A percentile compares a stretch with the other conserved stretches of the same genome.
Conservation (phyloP, 1,140 invertebrate genomes). For the Cotesia chilonis region DNA sequence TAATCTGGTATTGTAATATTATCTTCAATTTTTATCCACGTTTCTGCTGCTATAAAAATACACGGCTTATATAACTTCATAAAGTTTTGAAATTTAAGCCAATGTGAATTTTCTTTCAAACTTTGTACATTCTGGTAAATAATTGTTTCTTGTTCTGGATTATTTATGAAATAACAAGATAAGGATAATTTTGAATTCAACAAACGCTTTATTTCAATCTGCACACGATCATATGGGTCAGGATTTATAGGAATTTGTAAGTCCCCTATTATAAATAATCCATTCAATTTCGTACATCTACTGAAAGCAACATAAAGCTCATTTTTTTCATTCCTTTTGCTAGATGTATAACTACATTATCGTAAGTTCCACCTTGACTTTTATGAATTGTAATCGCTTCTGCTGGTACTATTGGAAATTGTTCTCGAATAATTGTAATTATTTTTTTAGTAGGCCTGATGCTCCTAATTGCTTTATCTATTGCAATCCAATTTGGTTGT, state of each 20-base stretch:
- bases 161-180: constrained; percentile 22
- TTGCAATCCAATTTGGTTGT: neutral
- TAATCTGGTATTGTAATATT: no score
- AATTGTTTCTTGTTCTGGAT: constrained; percentile 15
- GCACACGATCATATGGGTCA: constrained; percentile 15
- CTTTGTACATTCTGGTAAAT: constrained; percentile 31
- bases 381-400: constrained; percentile 46
- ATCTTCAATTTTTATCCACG: no score
- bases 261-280: constrained; percentile 28
- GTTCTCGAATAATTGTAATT: neutral
- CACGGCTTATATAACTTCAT: constrained; percentile 14
- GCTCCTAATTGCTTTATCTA: neutral
- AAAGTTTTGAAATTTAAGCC: constrained; percentile 24
- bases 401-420: constrained; percentile 32
- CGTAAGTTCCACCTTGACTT: constrained; percentile 43
- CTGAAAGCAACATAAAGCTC: constrained; percentile 39
- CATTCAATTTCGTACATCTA: constrained; percentile 31
- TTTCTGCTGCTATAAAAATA: no score
- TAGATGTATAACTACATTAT: constrained; percentile 34
- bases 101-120: constrained; percentile 30
- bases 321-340: constrained; percentile 8
- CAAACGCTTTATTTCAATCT: constrained; percentile 20
- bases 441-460: neutral
- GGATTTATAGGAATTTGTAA: constrained; percentile 19
- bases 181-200: constrained; percentile 15